Evolutionary conservation across 2,797 vertebrate genomes (phyloP).

Genomic region (Alcedo atthis): DNA sequence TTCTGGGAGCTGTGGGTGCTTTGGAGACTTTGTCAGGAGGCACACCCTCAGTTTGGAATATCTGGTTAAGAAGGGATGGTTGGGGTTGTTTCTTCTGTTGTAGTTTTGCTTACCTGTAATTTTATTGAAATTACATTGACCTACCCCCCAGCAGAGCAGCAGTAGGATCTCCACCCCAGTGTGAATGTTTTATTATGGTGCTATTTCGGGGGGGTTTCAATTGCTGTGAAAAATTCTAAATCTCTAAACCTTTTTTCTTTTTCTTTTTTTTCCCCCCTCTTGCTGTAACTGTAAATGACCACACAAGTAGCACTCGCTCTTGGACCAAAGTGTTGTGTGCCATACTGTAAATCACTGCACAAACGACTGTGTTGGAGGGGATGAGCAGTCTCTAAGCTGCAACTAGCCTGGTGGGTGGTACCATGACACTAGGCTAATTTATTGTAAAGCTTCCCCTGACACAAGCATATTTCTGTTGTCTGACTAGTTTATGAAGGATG

Average conservation of each 20-base stretch:
- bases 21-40: neutral
- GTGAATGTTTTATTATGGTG: neutral
- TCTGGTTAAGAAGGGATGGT: neutral
- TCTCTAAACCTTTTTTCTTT: neutral
- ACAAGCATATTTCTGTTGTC: slow-evolving; percentile 26
- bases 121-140: neutral
- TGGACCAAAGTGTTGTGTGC: neutral
- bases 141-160: neutral
- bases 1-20: neutral
- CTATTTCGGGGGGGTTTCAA: neutral
- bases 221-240: neutral
- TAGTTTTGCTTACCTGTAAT: neutral
- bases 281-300: neutral
- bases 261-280: neutral
- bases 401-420: slow-evolving; percentile 36
- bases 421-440: slow-evolving; percentile 19
- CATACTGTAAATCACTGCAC: neutral
- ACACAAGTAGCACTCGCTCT: neutral
- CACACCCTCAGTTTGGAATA: neutral
- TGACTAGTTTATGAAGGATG: slow-evolving; percentile 24
- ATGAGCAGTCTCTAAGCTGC: slow-evolving; percentile 17
- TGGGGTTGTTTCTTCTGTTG: neutral
- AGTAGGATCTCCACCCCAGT: neutral
- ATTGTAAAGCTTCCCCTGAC: slow-evolving; percentile 2
- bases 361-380: neutral